phyloP scores from a whole-genome alignment of 2,113 vertebrate genomes.

The Engraulis encrasicolus region DNA sequence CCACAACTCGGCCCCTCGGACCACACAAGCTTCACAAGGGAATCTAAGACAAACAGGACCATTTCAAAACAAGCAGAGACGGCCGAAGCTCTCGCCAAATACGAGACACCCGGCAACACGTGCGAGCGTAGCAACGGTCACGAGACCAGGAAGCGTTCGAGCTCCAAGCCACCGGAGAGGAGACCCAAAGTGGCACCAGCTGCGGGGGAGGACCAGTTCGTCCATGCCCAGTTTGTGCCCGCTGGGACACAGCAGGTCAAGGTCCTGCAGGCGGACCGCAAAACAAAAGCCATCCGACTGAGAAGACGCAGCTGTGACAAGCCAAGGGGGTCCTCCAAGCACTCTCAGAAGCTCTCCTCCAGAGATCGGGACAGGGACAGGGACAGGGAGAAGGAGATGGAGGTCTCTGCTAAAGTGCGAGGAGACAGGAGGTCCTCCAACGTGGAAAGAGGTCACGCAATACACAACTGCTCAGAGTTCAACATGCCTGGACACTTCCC shows the following conservation, averaged over 20 bases:
- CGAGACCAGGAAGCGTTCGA: neutral
- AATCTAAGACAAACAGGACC: neutral
- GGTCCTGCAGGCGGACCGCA: slow-evolving; percentile 76
- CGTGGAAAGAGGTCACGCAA: slow-evolving; percentile 43
- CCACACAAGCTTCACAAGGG: neutral
- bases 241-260: slow-evolving; percentile 75
- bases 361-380: slow-evolving; percentile 73
- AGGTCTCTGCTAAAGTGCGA: slow-evolving; percentile 37
- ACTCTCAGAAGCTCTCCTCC: slow-evolving; percentile 54
- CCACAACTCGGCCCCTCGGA: neutral
- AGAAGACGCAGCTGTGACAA: slow-evolving; percentile 77
- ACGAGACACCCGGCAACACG: neutral
- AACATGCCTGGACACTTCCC: slow-evolving; percentile 74
- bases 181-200: slow-evolving; percentile 47
- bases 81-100: no score
- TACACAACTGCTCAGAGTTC: slow-evolving; percentile 81
- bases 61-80: neutral
- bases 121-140: neutral
- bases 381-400: slow-evolving; percentile 70
- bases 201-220: slow-evolving; percentile 64
- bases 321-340: slow-evolving; percentile 62
- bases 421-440: slow-evolving; percentile 54
- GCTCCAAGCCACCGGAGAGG: slow-evolving; percentile 55
- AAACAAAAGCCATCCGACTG: slow-evolving; percentile 78
- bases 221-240: slow-evolving; percentile 77